Conservation (phyloP, 1,140 invertebrate species). For the Coelopa frigida region DNA sequence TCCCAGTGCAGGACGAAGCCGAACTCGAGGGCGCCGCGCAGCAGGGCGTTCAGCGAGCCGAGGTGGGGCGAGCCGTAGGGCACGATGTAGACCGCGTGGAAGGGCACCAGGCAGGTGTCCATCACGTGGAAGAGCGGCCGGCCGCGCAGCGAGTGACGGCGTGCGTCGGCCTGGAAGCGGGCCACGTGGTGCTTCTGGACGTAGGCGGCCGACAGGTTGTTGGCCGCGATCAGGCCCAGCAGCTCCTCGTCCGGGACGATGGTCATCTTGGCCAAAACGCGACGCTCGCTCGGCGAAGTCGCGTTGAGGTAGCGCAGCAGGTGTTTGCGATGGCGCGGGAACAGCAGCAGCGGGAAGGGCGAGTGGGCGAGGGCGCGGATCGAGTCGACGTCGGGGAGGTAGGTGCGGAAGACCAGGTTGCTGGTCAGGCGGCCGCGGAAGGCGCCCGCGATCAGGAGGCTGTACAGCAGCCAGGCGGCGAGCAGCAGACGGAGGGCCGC, state of each 20-base stretch:
- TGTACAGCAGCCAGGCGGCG: slow-evolving; percentile 33
- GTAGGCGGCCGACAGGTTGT: slow-evolving; percentile 29
- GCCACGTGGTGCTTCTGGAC: slow-evolving; percentile 35
- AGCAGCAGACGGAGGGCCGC: slow-evolving; percentile 25
- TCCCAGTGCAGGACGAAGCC: slow-evolving; percentile 34
- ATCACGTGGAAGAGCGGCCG: slow-evolving; percentile 34
- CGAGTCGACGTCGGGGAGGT: slow-evolving; percentile 29
- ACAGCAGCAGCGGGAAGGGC: slow-evolving; percentile 20
- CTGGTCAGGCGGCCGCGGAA: slow-evolving; percentile 37
- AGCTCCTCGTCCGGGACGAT: slow-evolving; percentile 20
- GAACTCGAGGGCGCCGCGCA: slow-evolving; percentile 30
- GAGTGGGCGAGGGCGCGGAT: slow-evolving; percentile 22
- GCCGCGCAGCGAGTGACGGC: slow-evolving; percentile 23
- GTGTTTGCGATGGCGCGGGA: slow-evolving; percentile 23
- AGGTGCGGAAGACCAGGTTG: slow-evolving; percentile 30
- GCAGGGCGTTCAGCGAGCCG: slow-evolving; percentile 28
- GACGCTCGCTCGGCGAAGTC: slow-evolving; percentile 17
- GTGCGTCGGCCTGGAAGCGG: slow-evolving; percentile 24
- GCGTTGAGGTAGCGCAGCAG: slow-evolving; percentile 23
- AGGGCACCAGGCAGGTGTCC: slow-evolving; percentile 36
- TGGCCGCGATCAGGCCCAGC: slow-evolving; percentile 12
- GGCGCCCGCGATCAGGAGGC: slow-evolving; percentile 30
- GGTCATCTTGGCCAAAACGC: slow-evolving; percentile 20
- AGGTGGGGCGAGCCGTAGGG: slow-evolving; percentile 40
- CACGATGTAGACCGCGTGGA: slow-evolving; percentile 37